Percentiles rank a stretch among this genome's conserved stretches.
These are phyloP conservation scores for Coranthus polyacanthus DNA, from an alignment of 2,797 vertebrate species.

Conservation along the genomic window DNA sequence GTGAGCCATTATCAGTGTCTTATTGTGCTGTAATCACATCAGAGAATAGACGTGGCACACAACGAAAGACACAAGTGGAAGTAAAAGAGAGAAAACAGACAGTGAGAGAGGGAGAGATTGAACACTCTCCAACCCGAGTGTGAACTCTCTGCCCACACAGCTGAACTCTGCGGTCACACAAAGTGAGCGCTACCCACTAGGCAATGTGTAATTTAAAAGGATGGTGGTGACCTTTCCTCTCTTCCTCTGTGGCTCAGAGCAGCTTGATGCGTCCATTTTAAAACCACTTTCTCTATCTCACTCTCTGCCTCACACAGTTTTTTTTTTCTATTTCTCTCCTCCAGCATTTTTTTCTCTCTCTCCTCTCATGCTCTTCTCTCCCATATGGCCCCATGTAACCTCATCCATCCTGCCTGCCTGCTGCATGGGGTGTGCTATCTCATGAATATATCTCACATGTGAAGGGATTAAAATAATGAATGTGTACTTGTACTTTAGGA, in stretches of 20 bases:
- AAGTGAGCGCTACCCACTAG: constrained; percentile 60
- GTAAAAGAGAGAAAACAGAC: constrained; percentile 4
- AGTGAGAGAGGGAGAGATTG: constrained; percentile 5
- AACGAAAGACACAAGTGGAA: constrained; percentile 17
- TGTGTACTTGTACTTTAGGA: not conserved
- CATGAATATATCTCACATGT: constrained; percentile 12
- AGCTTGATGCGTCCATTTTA: constrained; percentile 59
- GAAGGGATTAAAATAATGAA: too few species aligned
- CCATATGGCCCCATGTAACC: constrained; percentile 17
- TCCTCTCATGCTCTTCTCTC: constrained; percentile 1
- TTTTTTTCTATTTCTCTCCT: not conserved
- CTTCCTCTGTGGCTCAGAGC: constrained; percentile 43
- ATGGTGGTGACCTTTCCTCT: constrained; percentile 67
- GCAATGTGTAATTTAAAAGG: constrained; percentile 70
- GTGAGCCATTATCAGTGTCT: constrained; percentile 7
- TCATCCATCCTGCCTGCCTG: constrained; percentile 26
- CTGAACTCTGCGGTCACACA: constrained; percentile 57
- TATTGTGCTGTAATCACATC: constrained; percentile 15
- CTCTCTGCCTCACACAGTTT: constrained; percentile 10
- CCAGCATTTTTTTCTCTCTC: too few species aligned
- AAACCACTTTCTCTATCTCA: constrained; percentile 47
- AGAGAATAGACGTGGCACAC: not conserved
- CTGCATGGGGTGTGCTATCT: too few species aligned
- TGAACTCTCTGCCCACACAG: constrained; percentile 45
- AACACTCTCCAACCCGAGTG: constrained; percentile 30